Evolutionary conservation across 1,140 invertebrate genomes (phyloP).

Genomic region (Brachionus calyciflorus): DNA sequence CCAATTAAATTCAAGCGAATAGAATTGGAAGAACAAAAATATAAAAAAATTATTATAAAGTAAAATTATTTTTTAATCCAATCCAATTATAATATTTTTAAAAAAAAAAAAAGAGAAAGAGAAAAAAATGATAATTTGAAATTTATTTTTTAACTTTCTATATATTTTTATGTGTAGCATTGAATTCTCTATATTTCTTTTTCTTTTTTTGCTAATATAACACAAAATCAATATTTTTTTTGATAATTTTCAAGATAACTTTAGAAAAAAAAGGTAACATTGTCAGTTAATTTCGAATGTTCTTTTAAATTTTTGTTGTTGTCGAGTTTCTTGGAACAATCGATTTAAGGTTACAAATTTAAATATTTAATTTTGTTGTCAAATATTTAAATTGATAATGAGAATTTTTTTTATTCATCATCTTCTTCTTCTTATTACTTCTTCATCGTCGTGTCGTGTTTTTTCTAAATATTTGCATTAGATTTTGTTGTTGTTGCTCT

Average conservation of each 20-base stretch:
- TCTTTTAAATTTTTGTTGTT: not conserved
- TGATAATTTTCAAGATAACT: no score
- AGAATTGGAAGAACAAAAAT: constrained; percentile 5
- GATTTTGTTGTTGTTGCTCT: constrained; percentile 19
- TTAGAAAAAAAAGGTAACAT: no score
- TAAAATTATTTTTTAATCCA: constrained; percentile 1
- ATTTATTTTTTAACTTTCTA: no score
- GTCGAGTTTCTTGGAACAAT: not conserved
- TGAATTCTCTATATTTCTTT: no score
- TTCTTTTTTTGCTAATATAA: no score
- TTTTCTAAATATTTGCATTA: constrained; percentile 29
- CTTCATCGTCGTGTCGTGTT: constrained; percentile 18
- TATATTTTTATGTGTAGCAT: no score
- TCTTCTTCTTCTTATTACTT: constrained; percentile 1
- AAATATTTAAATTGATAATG: constrained; percentile 46
- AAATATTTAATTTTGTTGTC: constrained; percentile 18
- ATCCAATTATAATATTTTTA: not conserved
- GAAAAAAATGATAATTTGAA: no score
- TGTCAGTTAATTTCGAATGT: no score
- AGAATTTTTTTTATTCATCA: constrained; percentile 38
- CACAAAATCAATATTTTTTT: no score
- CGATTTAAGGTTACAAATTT: constrained; percentile 38
- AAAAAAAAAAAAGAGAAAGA: no score
- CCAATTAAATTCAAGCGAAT: not conserved
- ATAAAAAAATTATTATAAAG: constrained; percentile 12